Percentiles rank a stretch among this genome's conserved stretches.
Conservation (phyloP, 2,113 vertebrate species). For the Protobothrops mucrosquamatus region DNA sequence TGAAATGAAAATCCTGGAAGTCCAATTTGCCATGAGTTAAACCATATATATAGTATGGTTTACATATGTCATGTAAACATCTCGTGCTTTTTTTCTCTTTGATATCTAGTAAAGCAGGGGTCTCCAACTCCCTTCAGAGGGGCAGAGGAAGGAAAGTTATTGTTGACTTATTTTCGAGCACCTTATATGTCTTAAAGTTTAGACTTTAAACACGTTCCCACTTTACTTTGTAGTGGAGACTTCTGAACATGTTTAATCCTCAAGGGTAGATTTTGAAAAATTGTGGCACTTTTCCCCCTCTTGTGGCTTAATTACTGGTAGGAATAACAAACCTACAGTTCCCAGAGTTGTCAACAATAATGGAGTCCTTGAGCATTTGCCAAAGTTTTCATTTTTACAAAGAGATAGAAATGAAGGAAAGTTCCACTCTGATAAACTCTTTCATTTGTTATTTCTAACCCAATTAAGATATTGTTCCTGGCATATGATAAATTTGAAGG, state of each 20-base stretch:
- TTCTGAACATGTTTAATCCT: neutral
- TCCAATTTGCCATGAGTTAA: slow-evolving; percentile 17
- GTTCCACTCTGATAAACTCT: neutral
- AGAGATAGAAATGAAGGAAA: neutral
- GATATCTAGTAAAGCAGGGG: neutral
- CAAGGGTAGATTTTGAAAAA: neutral
- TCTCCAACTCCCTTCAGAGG: too few species aligned
- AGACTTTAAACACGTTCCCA: neutral
- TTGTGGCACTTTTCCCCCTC: neutral
- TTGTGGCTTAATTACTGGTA: neutral
- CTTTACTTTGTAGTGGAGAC: neutral
- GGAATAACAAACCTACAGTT: neutral
- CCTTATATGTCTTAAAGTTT: neutral
- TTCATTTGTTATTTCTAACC: neutral
- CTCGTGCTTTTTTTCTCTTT: neutral
- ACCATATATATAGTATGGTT: neutral
- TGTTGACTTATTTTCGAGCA: neutral
- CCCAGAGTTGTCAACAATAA: neutral
- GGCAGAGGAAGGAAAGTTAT: neutral
- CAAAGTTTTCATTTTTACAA: neutral
- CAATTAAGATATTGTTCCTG: neutral
- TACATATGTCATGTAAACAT: neutral
- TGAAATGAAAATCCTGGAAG: slow-evolving; percentile 35
- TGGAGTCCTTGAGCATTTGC: neutral
- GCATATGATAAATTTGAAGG: neutral